A percentile compares a stretch with the other conserved stretches of the same genome.
Evolutionary conservation across 2,113 vertebrate species (phyloP).

Genomic region (Chauna torquata): DNA sequence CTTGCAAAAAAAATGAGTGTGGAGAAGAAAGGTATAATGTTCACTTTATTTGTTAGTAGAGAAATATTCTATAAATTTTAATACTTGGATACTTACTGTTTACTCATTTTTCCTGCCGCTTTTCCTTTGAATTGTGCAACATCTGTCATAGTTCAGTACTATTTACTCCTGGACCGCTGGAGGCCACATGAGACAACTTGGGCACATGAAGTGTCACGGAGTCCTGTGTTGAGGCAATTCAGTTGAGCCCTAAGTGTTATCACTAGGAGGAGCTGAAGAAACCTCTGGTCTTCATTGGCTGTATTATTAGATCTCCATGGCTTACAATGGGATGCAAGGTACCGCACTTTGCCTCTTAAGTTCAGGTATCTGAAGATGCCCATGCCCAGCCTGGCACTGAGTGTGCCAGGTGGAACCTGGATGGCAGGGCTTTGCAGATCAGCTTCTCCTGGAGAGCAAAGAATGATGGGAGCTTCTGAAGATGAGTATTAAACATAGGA

Average conservation of each 20-base stretch:
- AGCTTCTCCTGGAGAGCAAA: fast-evolving
- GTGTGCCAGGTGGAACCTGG: not conserved
- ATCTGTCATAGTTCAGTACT: not conserved
- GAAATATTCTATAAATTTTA: not conserved
- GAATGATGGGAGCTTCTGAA: not conserved
- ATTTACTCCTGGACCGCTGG: not conserved
- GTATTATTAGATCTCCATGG: not conserved
- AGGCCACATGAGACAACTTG: not conserved
- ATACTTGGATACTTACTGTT: not conserved
- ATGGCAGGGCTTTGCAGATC: not conserved
- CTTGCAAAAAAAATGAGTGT: not conserved
- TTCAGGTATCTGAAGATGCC: not conserved
- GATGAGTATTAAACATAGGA: not conserved
- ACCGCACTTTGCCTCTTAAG: not conserved
- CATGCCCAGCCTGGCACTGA: not conserved
- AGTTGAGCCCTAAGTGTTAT: not conserved
- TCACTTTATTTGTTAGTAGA: not conserved
- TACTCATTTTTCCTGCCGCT: not conserved
- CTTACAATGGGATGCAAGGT: not conserved
- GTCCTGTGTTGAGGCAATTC: not conserved
- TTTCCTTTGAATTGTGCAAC: not conserved
- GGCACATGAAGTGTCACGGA: not conserved
- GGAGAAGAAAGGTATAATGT: not conserved
- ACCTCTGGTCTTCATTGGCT: not conserved
- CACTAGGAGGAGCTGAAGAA: not conserved